These are phyloP conservation scores for Megaptera novaeangliae DNA, from an alignment of 2,113 vertebrate genomes.

Conservation along the genomic window DNA sequence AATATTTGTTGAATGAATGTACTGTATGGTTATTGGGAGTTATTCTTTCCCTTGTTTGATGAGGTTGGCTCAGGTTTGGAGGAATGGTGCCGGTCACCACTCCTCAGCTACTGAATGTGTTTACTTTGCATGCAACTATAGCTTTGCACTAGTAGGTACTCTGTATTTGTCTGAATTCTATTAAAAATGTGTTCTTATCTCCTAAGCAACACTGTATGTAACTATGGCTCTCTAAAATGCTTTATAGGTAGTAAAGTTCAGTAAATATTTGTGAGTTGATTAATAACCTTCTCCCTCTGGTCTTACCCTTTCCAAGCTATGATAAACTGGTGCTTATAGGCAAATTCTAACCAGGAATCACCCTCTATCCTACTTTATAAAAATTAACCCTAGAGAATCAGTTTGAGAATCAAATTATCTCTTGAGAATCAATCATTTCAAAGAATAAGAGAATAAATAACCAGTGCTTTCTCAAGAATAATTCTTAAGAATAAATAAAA, in stretches of 20 bases:
- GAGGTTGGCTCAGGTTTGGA: not conserved
- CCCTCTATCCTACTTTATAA: not conserved
- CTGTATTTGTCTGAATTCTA: not conserved
- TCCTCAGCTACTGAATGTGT: not conserved
- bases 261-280: constrained; percentile 21
- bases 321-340: not conserved
- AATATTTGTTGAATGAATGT: not conserved
- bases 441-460: not conserved
- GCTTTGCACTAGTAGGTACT: not conserved
- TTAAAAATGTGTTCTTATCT: not conserved
- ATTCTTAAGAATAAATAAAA: not conserved
- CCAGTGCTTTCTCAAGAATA: not conserved
- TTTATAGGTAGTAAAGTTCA: not conserved
- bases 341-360: not conserved
- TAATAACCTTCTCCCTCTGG: not conserved
- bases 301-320: not conserved
- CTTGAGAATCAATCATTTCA: constrained; percentile 2
- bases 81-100: not conserved
- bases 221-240: not conserved
- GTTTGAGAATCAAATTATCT: not conserved
- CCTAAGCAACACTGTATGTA: not conserved
- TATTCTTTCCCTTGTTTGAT: not conserved
- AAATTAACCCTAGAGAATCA: not conserved
- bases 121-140: not conserved
- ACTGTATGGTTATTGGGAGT: not conserved